Conservation (phyloP, 2,113 vertebrate species). For the Oryctolagus cuniculus region mOryCun1.1 NC_091452.1:22114501-22115000, state of each 20-base stretch:
- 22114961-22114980: conserved; percentile 63
- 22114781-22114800: neutral
- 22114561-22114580: no score
- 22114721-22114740: neutral
- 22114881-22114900: conserved; percentile 40
- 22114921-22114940: conserved; percentile 25
- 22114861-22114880: conserved; percentile 49
- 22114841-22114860: conserved; percentile 70
- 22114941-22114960: neutral
- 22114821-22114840: conserved; percentile 71
- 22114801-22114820: conserved; percentile 6
- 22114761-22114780: neutral
- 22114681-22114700: conserved; percentile 56
- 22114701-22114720: conserved; percentile 34
- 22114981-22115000: conserved; percentile 60
- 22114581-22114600: no score
- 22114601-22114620: no score
- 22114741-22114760: neutral
- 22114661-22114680: neutral
- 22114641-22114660: no score
- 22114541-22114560: no score
- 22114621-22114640: no score
- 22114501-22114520: no score
- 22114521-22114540: no score
- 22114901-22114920: neutral